Base-by-base conservation (phyloP, 37 sponge, comb jelly and placozoan species). In the Cliona cf. orientalis region DNA sequence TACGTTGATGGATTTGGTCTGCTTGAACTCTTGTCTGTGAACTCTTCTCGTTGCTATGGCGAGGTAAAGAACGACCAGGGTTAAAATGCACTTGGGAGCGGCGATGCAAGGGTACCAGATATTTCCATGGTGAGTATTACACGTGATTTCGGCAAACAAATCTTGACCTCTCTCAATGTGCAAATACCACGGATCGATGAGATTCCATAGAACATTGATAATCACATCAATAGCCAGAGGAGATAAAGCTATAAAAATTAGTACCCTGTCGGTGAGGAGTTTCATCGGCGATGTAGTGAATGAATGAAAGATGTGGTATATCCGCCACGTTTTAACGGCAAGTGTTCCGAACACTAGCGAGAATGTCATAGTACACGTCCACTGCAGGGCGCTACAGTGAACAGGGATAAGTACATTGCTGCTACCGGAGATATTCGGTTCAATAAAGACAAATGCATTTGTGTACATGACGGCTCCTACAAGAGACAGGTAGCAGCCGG, bases 401-500 rank as follows among this genome's bases (percentile, higher is more conserved):
- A 49, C 17, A 49, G 68, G 14, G 32, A 21, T 21, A 9, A 67
- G 11, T 7, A 34, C 9, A 5, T 19, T 36, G 21, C 21, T 21
- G 36, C 14, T 29, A 7, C 36, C 4, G 68, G 40, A 35, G 9
- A 40, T 19, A 3, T 37, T 9, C 36, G 36, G 9, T 19, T 67
- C 40, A 6, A 7, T 31, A 21, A 35, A 67, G 5, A 29, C 68
- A 34, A 40, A 23, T 67, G 29, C 26, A 5, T 29, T 26, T 4
- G 72, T 72, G 11, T 31, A 35, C n/a, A 75, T 23, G 37, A 75
- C 26, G 33, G 59, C 28, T 26, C 59, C 32, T 22, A 75, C 4
- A 26, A 56, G 22, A 33, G 37, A 75, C 26, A 75, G 67, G 49
- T 66, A 79, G 33, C 80, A 79, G 0, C 75, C 75, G 4, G 75